These are phyloP conservation scores for Nerophis ophidion DNA, from an alignment of 2,113 vertebrate genomes.

Conservation along the genomic window DNA sequence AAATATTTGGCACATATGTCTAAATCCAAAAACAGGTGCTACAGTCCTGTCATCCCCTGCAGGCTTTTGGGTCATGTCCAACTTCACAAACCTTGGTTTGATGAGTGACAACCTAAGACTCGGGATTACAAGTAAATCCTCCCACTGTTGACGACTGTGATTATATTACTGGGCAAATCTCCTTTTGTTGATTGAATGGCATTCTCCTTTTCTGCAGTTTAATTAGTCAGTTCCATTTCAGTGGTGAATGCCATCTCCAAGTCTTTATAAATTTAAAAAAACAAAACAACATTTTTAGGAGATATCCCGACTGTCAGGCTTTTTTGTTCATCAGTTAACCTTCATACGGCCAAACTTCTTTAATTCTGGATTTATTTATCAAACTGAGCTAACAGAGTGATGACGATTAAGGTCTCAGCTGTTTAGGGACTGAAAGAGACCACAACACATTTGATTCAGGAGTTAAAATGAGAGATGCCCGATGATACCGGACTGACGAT, in stretches of 20 bases:
- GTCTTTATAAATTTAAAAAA: background rate
- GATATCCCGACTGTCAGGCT: constrained; percentile 11
- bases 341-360: constrained; percentile 27
- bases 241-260: background rate
- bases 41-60: background rate
- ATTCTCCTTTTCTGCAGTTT: constrained; percentile 32
- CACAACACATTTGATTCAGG: constrained; percentile 3
- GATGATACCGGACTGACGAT: too few species aligned
- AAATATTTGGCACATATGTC: background rate
- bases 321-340: constrained; percentile 26
- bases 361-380: constrained; percentile 58
- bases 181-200: constrained; percentile 18
- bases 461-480: too few species aligned
- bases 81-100: constrained; percentile 12
- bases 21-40: constrained; percentile 23
- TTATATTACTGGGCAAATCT: constrained; percentile 21
- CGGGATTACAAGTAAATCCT: constrained; percentile 56
- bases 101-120: constrained; percentile 48
- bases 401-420: constrained; percentile 46
- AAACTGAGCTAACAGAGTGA: constrained; percentile 39
- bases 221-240: constrained; percentile 32
- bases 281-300: background rate
- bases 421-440: constrained; percentile 38
- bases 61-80: constrained; percentile 8
- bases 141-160: constrained; percentile 20